Conservation (phyloP, 2,113 vertebrate genomes). For the Lanius ludovicianus region DNA sequence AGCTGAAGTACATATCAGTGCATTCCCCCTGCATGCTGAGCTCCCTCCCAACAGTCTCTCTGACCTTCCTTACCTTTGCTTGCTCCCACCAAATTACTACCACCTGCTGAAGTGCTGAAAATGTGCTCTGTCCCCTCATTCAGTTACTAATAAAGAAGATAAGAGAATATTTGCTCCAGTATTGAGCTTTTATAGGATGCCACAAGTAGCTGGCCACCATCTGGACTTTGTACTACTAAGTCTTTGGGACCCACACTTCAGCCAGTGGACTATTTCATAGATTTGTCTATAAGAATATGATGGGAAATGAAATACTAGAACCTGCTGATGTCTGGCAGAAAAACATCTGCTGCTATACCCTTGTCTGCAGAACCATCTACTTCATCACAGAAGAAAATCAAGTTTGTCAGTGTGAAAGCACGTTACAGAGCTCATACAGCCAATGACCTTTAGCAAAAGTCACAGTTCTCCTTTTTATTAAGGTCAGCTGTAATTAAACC, state of each 20-base stretch:
- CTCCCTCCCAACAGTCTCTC: neutral
- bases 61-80: neutral
- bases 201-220: neutral
- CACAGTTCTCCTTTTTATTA: neutral
- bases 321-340: neutral
- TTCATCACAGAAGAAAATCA: neutral
- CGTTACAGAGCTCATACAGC: neutral
- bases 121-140: neutral
- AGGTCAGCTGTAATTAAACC: neutral
- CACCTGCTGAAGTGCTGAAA: neutral
- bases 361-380: neutral
- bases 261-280: neutral
- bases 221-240: neutral
- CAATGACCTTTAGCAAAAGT: neutral
- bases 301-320: neutral
- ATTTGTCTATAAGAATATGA: neutral
- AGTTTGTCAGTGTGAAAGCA: neutral
- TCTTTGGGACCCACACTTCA: neutral
- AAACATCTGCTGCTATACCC: neutral
- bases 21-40: neutral
- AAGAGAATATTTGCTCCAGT: neutral
- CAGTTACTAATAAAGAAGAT: neutral
- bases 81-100: neutral
- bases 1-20: rapidly evolving
- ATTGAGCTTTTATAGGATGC: neutral